Evolutionary conservation across 2,888 invertebrate genomes (phyloP).

Genomic region (Phymatocera aterrima): DNA sequence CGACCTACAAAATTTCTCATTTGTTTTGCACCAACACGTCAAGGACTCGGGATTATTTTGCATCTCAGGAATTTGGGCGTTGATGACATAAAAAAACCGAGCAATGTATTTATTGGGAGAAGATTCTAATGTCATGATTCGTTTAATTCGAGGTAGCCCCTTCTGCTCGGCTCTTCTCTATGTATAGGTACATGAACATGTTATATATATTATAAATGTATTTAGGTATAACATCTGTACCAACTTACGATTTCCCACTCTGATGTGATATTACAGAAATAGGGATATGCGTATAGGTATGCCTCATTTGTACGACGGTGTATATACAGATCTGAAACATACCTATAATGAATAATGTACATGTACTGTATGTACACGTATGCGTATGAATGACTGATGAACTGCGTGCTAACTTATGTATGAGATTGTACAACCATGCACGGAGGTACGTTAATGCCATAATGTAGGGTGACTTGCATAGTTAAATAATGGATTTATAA

Average conservation of each 20-base stretch:
- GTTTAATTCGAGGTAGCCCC: no score
- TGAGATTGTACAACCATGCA: conserved; percentile 1
- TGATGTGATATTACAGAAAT: not conserved
- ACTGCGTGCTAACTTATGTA: conserved; percentile 19
- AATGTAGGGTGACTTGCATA: not conserved
- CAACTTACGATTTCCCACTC: conserved; percentile 1
- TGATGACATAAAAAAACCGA: no score
- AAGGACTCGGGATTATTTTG: no score
- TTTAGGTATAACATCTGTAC: conserved; percentile 24
- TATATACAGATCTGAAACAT: not conserved
- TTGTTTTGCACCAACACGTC: no score
- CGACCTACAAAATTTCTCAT: no score
- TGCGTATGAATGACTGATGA: conserved; percentile 38
- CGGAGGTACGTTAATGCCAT: not conserved
- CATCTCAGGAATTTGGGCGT: no score
- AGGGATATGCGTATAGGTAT: not conserved
- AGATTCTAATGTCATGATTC: no score
- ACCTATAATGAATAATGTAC: no score
- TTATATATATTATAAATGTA: conserved; percentile 5
- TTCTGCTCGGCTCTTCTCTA: no score
- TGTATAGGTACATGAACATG: conserved; percentile 2
- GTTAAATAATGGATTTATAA: not conserved
- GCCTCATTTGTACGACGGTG: not conserved
- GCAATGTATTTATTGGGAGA: no score
- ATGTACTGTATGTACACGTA: not conserved